These are phyloP conservation scores for Aspiorhynchus laticeps DNA, from an alignment of 2,113 vertebrate species.

Conservation along the genomic window DNA sequence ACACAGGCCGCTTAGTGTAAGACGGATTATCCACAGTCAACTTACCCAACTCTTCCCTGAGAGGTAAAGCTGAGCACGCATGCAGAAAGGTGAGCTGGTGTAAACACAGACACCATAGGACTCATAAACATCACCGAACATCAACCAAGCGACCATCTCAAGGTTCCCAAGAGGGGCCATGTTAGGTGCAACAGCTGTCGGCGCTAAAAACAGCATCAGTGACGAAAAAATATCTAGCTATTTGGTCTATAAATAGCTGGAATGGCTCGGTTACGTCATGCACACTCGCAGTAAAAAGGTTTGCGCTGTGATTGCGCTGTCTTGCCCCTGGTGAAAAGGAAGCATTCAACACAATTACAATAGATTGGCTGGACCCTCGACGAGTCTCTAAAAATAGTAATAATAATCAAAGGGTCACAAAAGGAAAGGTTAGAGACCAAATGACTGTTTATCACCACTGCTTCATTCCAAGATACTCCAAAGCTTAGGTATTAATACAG, in stretches of 20 bases:
- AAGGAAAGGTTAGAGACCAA: not conserved
- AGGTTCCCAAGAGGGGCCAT: not conserved
- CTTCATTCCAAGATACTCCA: not conserved
- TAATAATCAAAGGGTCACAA: conserved; percentile 1
- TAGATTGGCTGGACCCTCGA: not conserved
- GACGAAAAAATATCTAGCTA: conserved; percentile 9
- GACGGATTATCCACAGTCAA: conserved; percentile 53
- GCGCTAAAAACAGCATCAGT: not conserved
- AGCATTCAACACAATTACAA: conserved; percentile 26
- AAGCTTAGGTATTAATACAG: not conserved
- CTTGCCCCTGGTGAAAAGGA: conserved; percentile 10
- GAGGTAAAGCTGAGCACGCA: conserved; percentile 6
- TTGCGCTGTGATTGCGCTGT: conserved; percentile 8
- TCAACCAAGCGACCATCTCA: conserved; percentile 1
- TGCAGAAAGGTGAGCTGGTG: conserved; percentile 19
- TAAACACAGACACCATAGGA: conserved; percentile 8
- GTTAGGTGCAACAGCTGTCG: conserved; percentile 25
- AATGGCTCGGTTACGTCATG: not conserved
- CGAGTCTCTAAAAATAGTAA: not conserved
- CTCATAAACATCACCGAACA: not conserved
- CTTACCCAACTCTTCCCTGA: conserved; percentile 21
- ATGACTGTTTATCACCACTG: not conserved
- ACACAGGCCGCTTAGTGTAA: conserved; percentile 48
- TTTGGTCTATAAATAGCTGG: not conserved
- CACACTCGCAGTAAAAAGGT: not conserved